A percentile compares a stretch with the other conserved stretches of the same genome.
Conservation (phyloP, 2,888 invertebrate species). For the Ecliptopera silaceata region DNA sequence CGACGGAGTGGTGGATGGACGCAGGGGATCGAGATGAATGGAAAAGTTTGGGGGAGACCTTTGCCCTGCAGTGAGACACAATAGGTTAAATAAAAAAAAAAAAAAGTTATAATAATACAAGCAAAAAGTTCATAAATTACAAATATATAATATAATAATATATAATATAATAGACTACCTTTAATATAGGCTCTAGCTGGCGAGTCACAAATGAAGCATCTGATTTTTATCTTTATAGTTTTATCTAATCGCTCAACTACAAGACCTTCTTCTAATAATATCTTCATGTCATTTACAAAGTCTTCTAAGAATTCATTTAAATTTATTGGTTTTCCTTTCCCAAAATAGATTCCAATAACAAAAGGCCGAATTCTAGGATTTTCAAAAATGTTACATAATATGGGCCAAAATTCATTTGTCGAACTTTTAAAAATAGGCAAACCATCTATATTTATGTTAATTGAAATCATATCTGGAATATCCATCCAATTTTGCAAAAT, state of each 20-base stretch:
- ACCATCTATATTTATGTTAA: not conserved
- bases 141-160: no score
- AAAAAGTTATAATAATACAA: not conserved
- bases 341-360: not conserved
- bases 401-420: not conserved
- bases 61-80: no score
- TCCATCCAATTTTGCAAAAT: not conserved
- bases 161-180: not conserved
- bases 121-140: no score
- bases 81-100: no score
- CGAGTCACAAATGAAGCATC: constrained; percentile 5
- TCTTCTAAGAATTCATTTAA: not conserved
- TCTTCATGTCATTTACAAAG: no score
- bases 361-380: not conserved
- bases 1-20: no score
- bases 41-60: no score
- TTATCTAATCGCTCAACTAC: constrained; percentile 1
- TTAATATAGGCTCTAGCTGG: not conserved
- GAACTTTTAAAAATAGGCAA: not conserved
- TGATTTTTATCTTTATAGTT: constrained; percentile 3
- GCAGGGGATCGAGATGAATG: no score
- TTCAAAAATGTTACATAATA: not conserved
- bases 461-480: not conserved
- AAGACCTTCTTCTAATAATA: constrained; percentile 4
- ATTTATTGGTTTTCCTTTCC: not conserved